Base-by-base conservation (phyloP, 2,888 invertebrate species). In the Drosophila austrosaltans region DNA sequence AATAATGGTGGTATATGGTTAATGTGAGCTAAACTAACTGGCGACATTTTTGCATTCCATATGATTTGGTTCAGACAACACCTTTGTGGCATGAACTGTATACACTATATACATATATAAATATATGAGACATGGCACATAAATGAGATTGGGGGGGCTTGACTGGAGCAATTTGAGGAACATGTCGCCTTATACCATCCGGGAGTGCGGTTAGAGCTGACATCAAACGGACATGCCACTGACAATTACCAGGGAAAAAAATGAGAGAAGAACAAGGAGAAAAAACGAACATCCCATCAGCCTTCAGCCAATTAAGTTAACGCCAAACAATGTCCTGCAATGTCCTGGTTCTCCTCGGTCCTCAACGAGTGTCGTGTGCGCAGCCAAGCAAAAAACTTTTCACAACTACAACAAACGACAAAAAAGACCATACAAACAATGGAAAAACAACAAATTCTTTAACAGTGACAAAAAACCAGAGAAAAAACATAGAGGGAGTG, bases 161-260 rank as follows among this genome's bases (percentile, higher is more conserved):
- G 36, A 20, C 70, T 40, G 66, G 70, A 71, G 66, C 71, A 68
- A 79, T 81, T 77, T 79, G 75, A 68, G 72, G 72, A 64, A 83
- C 80, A 78, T 80, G 84, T 80, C 71, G 70, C 68, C 68, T 74
- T 65, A 66, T 54, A 60, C 58, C 60, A 77, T 48, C 48, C 48
- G 48, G 48, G 48, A 25, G 48, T 48, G 48, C 48, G 48, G 48
- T 25, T 48, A 16, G 48, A 12, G 48, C 25, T 85, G 84, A 84
- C 84, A 84, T 73, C 85, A 69, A 87, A 87, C 87, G 84, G 84
- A 84, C 87, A 79, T 87, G 81, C 84, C 84, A 76, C 74, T 87
- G 84, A 79, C 85, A 82, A 84, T 87, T 87, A 87, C 79, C 73
- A 42, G 75, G 73, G 66, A 73, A 72, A 79, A 81, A 80, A 86